These are phyloP conservation scores for Deroplatys truncata DNA, from an alignment of 2,888 invertebrate species.

Conservation along the genomic window DNA sequence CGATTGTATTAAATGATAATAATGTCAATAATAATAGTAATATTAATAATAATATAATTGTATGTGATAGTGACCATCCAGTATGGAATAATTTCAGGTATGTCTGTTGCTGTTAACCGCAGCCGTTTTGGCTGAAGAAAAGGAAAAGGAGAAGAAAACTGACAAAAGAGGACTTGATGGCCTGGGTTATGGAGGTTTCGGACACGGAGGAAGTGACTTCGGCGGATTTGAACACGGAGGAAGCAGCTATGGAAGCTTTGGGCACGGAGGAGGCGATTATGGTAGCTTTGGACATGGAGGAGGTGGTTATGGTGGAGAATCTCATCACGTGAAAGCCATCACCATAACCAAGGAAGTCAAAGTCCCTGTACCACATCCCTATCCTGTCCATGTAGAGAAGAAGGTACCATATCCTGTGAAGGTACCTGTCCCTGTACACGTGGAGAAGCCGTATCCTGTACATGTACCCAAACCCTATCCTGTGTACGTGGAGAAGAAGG, in stretches of 20 bases:
- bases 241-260: neutral
- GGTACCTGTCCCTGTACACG: neutral
- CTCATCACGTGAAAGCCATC: neutral
- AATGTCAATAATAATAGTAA: no score
- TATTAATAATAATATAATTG: no score
- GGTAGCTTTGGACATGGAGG: neutral
- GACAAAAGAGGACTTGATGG: neutral
- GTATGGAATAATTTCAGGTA: neutral
- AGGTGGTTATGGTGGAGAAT: neutral
- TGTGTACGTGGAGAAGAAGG: neutral
- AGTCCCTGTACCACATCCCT: neutral
- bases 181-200: neutral
- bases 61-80: no score
- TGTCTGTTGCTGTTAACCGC: neutral
- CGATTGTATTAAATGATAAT: no score
- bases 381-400: neutral
- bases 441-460: neutral
- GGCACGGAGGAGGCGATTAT: neutral
- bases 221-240: neutral
- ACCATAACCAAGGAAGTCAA: neutral
- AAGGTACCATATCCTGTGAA: neutral
- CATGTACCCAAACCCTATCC: neutral
- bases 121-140: neutral
- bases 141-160: neutral
- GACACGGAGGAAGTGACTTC: neutral